Percentiles rank a stretch among this genome's conserved stretches.
Conservation (phyloP, 1,140 invertebrate species). For the Lasaia peninsularis region DNA sequence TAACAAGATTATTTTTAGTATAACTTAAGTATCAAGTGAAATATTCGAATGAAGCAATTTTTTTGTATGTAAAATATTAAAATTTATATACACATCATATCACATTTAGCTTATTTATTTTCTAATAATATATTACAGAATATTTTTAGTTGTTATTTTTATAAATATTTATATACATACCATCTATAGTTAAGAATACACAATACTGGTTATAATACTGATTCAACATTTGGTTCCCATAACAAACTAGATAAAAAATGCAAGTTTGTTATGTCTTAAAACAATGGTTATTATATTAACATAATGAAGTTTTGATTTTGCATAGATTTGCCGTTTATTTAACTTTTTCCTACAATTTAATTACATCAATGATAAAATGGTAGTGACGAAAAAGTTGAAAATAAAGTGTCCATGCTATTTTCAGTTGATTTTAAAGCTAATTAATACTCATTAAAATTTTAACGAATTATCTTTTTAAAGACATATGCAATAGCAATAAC, state of each 20-base stretch:
- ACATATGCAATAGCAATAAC: constrained; percentile 71
- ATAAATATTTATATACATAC: neutral
- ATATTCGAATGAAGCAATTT: neutral
- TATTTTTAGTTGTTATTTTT: neutral
- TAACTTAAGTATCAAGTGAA: neutral
- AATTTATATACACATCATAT: neutral
- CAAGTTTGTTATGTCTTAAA: constrained; percentile 12
- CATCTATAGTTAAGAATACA: neutral
- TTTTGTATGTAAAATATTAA: neutral
- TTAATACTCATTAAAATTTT: constrained; percentile 14
- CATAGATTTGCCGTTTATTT: constrained; percentile 12
- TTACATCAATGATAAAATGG: neutral
- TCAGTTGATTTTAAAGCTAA: neutral
- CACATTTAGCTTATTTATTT: neutral
- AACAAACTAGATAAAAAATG: constrained; percentile 15
- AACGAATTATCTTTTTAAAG: constrained; percentile 65
- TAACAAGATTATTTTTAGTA: constrained; percentile 5
- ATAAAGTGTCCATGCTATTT: neutral
- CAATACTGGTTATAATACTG: constrained; percentile 9
- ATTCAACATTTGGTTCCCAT: neutral
- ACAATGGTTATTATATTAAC: neutral
- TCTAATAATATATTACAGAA: neutral
- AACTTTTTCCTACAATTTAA: constrained; percentile 17
- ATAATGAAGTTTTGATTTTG: neutral
- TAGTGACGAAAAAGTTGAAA: constrained; percentile 2